Base-by-base conservation (phyloP, 2,113 vertebrate genomes). In the Charadrius vociferus region DNA sequence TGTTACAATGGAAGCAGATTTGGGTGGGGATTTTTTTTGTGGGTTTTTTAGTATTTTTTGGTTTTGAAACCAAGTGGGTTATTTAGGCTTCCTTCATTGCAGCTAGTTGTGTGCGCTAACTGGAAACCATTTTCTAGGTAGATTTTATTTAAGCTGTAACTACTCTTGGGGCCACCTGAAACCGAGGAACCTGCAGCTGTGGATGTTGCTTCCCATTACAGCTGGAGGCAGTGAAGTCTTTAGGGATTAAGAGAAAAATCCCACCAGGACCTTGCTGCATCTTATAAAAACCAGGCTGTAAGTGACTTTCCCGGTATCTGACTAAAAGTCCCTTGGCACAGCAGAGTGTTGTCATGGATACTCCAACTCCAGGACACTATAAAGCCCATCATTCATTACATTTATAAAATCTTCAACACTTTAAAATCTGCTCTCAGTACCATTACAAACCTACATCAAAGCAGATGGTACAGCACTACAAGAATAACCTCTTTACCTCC, bases 321-420 rank as follows among this genome's bases (percentile, higher is more conserved):
- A 86, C n/a, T 75, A 30, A n/a, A 88, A 94, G 73, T 87, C 81
- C 84, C 45, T 39, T 58, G 84, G 66, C 74, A 61, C 56, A 80
- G 81, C 7, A 1, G 52, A 90, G 71, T 89, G 95, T 94, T 96
- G 96, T 96, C 95, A 95, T 96, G 96, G 95, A 96, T 95, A 96
- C 95, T 80, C 43, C 81, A 81, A 29, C 86, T 96, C 66, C 18
- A 68, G 78, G 91, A 89, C 78, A 14, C 70, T 67, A 27, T 37
- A 43, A 81, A 96, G 74, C 81, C 70, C 39, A 37, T 90, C 26
- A 56, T 87, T 91, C 1, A 0, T 85, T 72, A 74, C 65, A 56
- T 90, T 81, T 91, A 24, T 52, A 78, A 82, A 91, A 91, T 56
- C 81, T 71, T 83, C 82, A 79, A 29, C 63, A 6, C 68, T 95